Evolutionary conservation across 2,113 vertebrate species (phyloP).

Genomic region (Gobius niger): DNA sequence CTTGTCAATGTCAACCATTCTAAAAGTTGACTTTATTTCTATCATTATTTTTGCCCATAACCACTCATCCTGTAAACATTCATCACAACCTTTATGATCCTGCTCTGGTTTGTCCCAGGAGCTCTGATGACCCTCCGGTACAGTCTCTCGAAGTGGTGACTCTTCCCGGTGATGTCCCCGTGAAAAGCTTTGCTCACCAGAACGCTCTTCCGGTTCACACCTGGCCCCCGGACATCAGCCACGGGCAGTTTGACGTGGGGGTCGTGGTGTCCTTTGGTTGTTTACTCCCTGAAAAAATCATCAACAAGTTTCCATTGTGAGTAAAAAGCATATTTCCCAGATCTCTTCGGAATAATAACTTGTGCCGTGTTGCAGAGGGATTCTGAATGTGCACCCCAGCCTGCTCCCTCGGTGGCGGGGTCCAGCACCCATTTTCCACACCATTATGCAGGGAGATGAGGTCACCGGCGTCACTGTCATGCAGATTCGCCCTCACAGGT

Average conservation of each 20-base stretch:
- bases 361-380: slow-evolving; percentile 74
- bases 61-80: neutral
- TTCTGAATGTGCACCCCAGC: slow-evolving; percentile 94
- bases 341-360: neutral
- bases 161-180: slow-evolving; percentile 76
- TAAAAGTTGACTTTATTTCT: too few relatives aligned
- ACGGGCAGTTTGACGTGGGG: slow-evolving; percentile 85
- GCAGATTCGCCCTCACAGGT: slow-evolving; percentile 92
- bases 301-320: slow-evolving; percentile 90
- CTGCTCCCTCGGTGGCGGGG: slow-evolving; percentile 93
- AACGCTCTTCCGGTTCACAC: slow-evolving; percentile 78
- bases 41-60: too few relatives aligned
- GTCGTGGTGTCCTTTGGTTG: slow-evolving; percentile 94
- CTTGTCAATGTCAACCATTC: too few relatives aligned
- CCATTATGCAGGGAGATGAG: slow-evolving; percentile 85
- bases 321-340: slow-evolving; percentile 32
- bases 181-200: slow-evolving; percentile 80
- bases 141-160: slow-evolving; percentile 88
- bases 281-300: slow-evolving; percentile 86
- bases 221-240: slow-evolving; percentile 81
- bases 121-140: slow-evolving; percentile 60
- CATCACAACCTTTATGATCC: neutral
- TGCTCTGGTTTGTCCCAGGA: slow-evolving; percentile 51
- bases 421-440: slow-evolving; percentile 89
- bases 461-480: slow-evolving; percentile 92